Evolutionary conservation across 2,888 invertebrate species (phyloP).

Genomic region (Ypsolopha scabrella): DNA sequence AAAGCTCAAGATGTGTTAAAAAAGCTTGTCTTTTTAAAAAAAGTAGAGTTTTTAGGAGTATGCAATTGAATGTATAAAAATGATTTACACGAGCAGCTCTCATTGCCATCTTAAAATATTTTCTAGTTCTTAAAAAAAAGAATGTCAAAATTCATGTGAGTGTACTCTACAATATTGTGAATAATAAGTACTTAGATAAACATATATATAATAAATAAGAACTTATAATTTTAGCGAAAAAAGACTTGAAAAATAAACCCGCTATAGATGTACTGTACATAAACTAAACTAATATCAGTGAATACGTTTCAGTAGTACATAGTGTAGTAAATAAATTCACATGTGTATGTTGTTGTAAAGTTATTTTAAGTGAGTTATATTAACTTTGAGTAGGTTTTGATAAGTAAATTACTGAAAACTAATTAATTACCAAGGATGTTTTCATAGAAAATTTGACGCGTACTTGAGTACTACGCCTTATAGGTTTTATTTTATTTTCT

Average conservation of each 20-base stretch:
- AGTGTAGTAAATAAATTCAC: conserved; percentile 14
- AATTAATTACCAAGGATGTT: conserved; percentile 6
- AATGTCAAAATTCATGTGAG: no score
- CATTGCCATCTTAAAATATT: no score
- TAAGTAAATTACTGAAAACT: conserved; percentile 61
- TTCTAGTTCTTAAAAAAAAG: no score
- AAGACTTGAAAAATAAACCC: conserved; percentile 38
- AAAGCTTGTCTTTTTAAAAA: no score
- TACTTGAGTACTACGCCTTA: conserved; percentile 17
- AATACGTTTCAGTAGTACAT: conserved; percentile 33
- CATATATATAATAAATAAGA: no score
- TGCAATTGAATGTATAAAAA: no score
- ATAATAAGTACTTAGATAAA: no score
- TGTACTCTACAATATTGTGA: no score
- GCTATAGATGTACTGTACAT: conserved; percentile 31
- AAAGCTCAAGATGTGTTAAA: no score
- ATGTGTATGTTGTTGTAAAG: conserved; percentile 57
- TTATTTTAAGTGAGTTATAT: conserved; percentile 52
- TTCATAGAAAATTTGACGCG: conserved; percentile 36
- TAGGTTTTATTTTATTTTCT: no score
- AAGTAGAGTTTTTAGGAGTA: no score
- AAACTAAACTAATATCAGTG: conserved; percentile 36
- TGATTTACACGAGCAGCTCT: no score
- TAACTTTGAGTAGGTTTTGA: conserved; percentile 65
- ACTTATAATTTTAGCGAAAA: conserved; percentile 29